phyloP scores from a whole-genome alignment of 2,888 invertebrate species.

The Acanthosepion lycidas region DNA sequence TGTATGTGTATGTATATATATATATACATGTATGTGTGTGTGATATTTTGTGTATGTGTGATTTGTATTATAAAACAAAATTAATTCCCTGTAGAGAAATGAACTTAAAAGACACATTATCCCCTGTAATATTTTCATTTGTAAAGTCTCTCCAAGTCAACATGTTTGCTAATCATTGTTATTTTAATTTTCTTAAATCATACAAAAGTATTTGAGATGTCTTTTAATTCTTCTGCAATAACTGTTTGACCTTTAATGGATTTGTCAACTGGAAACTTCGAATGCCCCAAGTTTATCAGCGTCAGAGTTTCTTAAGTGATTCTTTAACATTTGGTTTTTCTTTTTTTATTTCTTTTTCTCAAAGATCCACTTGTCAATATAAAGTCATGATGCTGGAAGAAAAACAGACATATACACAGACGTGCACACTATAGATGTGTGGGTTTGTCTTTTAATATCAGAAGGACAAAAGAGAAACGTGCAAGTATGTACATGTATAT shows the following conservation, averaged over 20 bases:
- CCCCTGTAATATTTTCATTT: background rate
- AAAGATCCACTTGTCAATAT: background rate
- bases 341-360: background rate
- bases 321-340: background rate
- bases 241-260: background rate
- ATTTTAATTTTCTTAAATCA: background rate
- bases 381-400: background rate
- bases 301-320: background rate
- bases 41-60: too few relatives aligned
- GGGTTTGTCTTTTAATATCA: too few relatives aligned
- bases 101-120: background rate
- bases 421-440: too few relatives aligned
- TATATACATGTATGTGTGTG: too few relatives aligned
- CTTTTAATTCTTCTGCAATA: background rate
- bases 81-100: background rate
- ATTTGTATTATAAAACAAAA: background rate
- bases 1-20: too few relatives aligned
- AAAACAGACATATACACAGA: background rate
- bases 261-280: background rate
- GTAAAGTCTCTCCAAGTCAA: background rate
- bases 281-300: background rate
- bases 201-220: background rate
- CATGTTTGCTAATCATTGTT: background rate
- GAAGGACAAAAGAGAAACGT: too few relatives aligned
- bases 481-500: too few relatives aligned